Conservation (phyloP, 2,113 vertebrate species). For the Pogona vitticeps region DNA sequence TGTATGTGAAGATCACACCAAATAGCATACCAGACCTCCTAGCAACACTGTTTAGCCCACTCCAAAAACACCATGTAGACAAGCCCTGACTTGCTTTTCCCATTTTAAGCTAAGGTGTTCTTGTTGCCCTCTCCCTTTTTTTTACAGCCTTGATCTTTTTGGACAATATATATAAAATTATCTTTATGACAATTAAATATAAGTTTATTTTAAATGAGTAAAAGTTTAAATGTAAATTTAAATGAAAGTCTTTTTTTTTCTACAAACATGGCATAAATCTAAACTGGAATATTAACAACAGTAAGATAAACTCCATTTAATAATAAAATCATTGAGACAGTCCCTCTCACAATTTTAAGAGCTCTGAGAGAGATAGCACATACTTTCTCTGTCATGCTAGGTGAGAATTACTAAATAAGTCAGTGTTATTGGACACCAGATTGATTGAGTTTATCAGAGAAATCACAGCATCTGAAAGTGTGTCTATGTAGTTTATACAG, state of each 20-base stretch:
- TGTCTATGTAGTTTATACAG: fast-evolving
- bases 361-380: background rate
- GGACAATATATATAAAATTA: background rate
- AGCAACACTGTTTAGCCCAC: too few species aligned
- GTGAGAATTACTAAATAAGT: background rate
- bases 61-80: too few species aligned
- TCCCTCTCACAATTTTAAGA: background rate
- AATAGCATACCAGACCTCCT: too few species aligned
- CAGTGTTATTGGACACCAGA: fast-evolving
- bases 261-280: background rate
- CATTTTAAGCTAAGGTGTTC: background rate
- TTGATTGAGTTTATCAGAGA: fast-evolving
- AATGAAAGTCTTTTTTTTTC: background rate
- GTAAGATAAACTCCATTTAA: background rate
- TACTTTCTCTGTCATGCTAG: background rate
- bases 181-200: too few species aligned
- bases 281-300: background rate
- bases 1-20: too few species aligned
- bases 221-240: too few species aligned
- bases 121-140: background rate
- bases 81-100: background rate
- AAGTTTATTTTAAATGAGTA: background rate
- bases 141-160: background rate
- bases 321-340: fast-evolving
- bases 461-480: fast-evolving